Evolutionary conservation across 2,113 vertebrate genomes (phyloP).

Genomic region (Rana temporaria): DNA sequence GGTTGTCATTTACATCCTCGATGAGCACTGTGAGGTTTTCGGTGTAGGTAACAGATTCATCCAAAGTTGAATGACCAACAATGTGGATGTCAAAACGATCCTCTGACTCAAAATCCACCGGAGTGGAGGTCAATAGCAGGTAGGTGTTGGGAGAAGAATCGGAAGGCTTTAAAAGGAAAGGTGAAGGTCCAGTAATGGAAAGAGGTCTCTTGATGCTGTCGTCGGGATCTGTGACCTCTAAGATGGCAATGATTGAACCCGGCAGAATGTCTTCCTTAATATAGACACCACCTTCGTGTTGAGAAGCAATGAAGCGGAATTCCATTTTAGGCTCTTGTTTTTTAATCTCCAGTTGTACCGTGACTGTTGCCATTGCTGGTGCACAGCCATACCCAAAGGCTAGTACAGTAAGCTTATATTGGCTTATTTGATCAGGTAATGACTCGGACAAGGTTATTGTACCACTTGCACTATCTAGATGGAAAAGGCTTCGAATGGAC

Average conservation of each 20-base stretch:
- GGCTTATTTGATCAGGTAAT: neutral
- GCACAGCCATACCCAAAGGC: constrained; percentile 36
- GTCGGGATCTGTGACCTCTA: constrained; percentile 38
- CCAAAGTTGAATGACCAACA: constrained; percentile 4
- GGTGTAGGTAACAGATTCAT: neutral
- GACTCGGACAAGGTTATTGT: neutral
- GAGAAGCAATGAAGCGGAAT: constrained; percentile 31
- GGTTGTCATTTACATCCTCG: constrained; percentile 49
- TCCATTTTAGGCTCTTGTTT: constrained; percentile 27
- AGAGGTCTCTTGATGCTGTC: constrained; percentile 25
- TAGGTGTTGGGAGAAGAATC: constrained; percentile 35
- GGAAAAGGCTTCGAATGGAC: constrained; percentile 10
- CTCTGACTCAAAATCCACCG: constrained; percentile 33
- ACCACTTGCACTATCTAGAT: constrained; percentile 19
- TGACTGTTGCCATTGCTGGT: constrained; percentile 30
- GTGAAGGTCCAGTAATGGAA: constrained; percentile 24
- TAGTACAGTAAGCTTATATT: constrained; percentile 23
- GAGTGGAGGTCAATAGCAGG: constrained; percentile 12
- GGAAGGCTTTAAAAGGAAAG: constrained; percentile 36
- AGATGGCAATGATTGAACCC: constrained; percentile 40
- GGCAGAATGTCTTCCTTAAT: constrained; percentile 29
- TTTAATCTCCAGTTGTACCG: constrained; percentile 9
- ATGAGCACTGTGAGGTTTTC: constrained; percentile 11
- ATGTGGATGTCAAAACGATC: constrained; percentile 22
- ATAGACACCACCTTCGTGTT: neutral